phyloP scores from a whole-genome alignment of 2,113 vertebrate species.

The Ceuthmochares aereus region DNA sequence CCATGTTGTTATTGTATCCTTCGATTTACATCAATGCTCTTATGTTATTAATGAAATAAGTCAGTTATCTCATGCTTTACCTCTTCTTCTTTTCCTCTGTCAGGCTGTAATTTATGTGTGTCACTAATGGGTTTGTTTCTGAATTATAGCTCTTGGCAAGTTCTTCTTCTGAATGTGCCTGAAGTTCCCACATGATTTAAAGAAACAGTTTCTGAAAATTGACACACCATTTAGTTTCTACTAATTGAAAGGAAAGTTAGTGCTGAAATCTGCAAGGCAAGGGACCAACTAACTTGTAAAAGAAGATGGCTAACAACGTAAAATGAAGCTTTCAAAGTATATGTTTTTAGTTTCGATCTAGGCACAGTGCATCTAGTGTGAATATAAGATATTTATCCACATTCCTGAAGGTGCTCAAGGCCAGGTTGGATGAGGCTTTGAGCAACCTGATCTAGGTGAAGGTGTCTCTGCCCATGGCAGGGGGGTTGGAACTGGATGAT shows the following conservation, averaged over 20 bases:
- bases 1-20: not conserved
- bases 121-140: not conserved
- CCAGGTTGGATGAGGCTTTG: too few species aligned
- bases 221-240: not conserved
- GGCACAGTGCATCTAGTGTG: rapidly evolving
- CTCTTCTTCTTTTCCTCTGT: not conserved
- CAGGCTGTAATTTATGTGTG: not conserved
- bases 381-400: too few species aligned
- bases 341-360: not conserved
- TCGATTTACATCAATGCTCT: not conserved
- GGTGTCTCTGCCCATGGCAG: too few species aligned
- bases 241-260: not conserved
- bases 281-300: not conserved
- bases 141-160: not conserved
- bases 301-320: not conserved
- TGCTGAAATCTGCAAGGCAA: not conserved
- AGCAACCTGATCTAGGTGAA: too few species aligned
- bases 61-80: not conserved
- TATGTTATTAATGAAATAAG: not conserved
- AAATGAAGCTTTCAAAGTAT: not conserved
- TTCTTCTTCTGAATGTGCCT: not conserved
- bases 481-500: too few species aligned
- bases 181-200: not conserved
- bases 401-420: too few species aligned
- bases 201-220: not conserved